Base-by-base conservation (phyloP, 2,113 vertebrate species). In the Orientallactaga bullata region DNA sequence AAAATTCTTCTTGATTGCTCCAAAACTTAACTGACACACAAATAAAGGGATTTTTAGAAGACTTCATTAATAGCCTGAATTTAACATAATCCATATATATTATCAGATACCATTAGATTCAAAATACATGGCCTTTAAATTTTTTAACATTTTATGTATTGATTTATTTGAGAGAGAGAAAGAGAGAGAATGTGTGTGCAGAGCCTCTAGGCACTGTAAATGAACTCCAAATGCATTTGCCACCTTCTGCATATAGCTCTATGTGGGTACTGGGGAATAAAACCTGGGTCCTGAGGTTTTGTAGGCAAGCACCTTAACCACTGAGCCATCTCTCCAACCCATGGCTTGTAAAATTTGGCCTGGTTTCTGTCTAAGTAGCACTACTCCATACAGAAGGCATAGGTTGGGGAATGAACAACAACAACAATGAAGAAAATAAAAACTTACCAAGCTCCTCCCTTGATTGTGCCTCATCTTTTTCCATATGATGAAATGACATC, bases 1-100 rank as follows among this genome's bases (percentile, higher is more conserved):
- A 47, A 47, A 47, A 47, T 8, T 47, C 42, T 47, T 89, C 61
- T 63, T 76, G 24, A 88, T 58, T 85, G 28, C 60, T 95, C 30
- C 32, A 78, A 93, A 92, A 73, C 11, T 18, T 78, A 93, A 81
- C 4, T 61, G 23, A 79, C 16, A 81, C 8, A 35, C 83, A 90
- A 47, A 47, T n/a, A 93, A 60, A 69, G 28, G 21, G 26, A 72
- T 92, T 65, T 85, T 55, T 77, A 73, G 28, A 94, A 39, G n/a
- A 32, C 5, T 61, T 60, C 55, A 37, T 72, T 86, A 86, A 73
- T 85, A 73, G 21, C 3, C 42, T 73, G 12, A 37, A 72, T 15
- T n/a, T 74, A 84, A 63, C 85, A 86, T 68, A 87, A 94, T 23
- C 20, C 87, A 47, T 47, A 47, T 47, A 72, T 91, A 63, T 32